Evolutionary conservation across 1,140 invertebrate genomes (phyloP).

Genomic region (Orchesella cincta): DNA sequence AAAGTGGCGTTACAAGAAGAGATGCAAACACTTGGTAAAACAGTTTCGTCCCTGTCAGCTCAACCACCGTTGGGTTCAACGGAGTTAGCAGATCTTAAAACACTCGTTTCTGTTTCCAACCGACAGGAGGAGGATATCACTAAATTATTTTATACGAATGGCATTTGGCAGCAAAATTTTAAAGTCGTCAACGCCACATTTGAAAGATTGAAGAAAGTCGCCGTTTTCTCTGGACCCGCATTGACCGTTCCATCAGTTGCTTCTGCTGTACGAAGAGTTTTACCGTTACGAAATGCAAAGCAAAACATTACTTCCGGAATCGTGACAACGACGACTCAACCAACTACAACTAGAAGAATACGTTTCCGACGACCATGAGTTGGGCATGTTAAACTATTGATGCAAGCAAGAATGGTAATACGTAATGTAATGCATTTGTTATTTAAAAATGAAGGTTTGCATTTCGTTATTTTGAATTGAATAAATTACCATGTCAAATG

Average conservation of each 20-base stretch:
- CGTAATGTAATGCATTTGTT: too few species aligned
- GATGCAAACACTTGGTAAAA: not conserved
- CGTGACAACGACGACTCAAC: too few species aligned
- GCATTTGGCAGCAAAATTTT: slow-evolving; percentile 14
- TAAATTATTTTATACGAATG: not conserved
- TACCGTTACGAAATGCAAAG: too few species aligned
- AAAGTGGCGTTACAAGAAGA: not conserved
- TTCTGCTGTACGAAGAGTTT: not conserved
- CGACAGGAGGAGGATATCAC: slow-evolving; percentile 3
- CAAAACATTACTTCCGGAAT: too few species aligned
- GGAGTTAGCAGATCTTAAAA: not conserved
- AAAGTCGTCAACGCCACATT: not conserved
- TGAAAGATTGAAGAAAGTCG: not conserved
- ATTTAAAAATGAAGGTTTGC: too few species aligned
- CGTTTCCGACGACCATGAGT: too few species aligned
- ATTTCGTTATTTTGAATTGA: too few species aligned
- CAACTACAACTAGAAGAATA: too few species aligned
- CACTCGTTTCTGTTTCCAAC: not conserved
- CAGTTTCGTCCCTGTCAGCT: not conserved
- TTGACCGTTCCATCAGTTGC: not conserved
- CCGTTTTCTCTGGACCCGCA: not conserved
- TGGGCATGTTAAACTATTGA: too few species aligned
- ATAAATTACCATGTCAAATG: too few species aligned
- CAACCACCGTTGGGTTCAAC: not conserved
- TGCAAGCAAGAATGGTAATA: too few species aligned